Conservation (phyloP, 2,113 vertebrate genomes). For the Phyllostomus discolor region DNA sequence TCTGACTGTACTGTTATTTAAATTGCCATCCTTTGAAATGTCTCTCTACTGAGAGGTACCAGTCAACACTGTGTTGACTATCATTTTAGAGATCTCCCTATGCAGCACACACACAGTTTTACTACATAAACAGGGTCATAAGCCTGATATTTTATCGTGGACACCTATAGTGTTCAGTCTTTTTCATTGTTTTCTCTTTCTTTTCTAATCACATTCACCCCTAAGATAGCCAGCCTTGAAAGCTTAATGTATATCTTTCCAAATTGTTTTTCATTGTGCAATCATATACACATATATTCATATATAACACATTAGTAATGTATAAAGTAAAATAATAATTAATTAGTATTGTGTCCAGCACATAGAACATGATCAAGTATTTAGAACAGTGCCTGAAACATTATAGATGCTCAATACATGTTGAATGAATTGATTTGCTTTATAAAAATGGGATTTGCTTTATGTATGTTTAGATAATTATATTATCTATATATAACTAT, state of each 20-base stretch:
- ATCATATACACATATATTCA: not conserved
- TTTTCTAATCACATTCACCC: not conserved
- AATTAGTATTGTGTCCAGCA: not conserved
- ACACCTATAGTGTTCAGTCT: not conserved
- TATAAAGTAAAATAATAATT: not conserved
- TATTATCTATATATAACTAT: not conserved
- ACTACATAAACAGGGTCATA: not conserved
- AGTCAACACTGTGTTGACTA: not conserved
- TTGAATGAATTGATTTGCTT: not conserved
- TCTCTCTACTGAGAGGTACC: not conserved
- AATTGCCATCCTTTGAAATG: not conserved
- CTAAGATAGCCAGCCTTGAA: not conserved
- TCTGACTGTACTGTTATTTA: not conserved
- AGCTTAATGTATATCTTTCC: not conserved
- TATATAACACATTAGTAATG: not conserved
- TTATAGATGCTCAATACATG: not conserved
- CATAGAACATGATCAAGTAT: not conserved
- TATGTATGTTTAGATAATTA: not conserved
- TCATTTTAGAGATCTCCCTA: not conserved
- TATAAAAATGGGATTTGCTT: not conserved
- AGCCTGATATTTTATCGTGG: not conserved
- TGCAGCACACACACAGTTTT: not conserved
- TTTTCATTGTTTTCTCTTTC: not conserved
- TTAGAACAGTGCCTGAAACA: not conserved
- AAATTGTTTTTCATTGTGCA: not conserved